Percentiles rank a stretch among this genome's conserved stretches.
Evolutionary conservation across 2,113 vertebrate genomes (phyloP).

Genomic region (Paramisgurnus dabryanus): DNA sequence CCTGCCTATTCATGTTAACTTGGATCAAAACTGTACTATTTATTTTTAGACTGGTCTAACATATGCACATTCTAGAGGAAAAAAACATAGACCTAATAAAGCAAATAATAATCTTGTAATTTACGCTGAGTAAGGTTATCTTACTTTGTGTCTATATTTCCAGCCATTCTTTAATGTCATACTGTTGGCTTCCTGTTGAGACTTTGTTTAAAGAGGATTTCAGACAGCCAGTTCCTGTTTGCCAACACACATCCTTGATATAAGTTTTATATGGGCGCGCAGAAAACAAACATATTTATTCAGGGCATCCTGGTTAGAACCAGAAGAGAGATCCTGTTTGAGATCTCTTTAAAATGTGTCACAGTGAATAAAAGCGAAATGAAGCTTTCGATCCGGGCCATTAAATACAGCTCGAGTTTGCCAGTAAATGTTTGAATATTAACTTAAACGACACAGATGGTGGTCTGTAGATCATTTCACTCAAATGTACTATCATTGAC

Average conservation of each 20-base stretch:
- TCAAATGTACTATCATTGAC: background rate
- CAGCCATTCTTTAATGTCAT: background rate
- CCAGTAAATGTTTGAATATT: slow-evolving; percentile 13
- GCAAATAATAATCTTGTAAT: background rate
- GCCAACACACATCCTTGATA: background rate
- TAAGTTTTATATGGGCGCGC: background rate
- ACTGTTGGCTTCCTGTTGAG: background rate
- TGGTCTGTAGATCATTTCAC: background rate
- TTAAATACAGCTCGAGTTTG: background rate
- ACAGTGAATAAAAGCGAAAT: too few relatives aligned
- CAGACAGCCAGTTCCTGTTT: background rate
- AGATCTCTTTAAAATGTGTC: background rate
- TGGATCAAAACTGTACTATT: background rate
- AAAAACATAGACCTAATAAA: background rate
- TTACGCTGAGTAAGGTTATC: background rate
- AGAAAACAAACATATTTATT: slow-evolving; percentile 2
- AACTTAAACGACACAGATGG: slow-evolving; percentile 8
- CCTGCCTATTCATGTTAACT: background rate
- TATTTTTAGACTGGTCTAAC: too few relatives aligned
- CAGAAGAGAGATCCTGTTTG: slow-evolving; percentile 9
- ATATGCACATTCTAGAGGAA: background rate
- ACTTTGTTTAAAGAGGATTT: slow-evolving; percentile 1
- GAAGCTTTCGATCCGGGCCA: background rate
- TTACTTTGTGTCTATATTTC: background rate
- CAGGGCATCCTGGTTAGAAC: background rate